Percentiles rank a stretch among this genome's conserved stretches.
phyloP scores from a whole-genome alignment of 2,113 vertebrate species.

The cat (Felis catus) region DNA sequence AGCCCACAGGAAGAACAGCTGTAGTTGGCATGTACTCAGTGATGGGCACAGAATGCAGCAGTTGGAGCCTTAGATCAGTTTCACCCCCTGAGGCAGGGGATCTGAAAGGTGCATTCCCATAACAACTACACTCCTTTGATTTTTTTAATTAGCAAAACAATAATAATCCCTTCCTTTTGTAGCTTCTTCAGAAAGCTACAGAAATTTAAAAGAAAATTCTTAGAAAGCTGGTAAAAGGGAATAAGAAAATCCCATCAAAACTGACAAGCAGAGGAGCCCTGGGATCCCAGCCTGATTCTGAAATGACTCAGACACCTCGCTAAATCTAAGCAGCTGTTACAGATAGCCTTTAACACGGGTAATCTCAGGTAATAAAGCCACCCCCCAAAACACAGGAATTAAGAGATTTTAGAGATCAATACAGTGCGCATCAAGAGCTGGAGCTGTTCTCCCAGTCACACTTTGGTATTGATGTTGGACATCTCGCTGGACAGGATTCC shows the following conservation, averaged over 20 bases:
- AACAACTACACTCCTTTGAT: neutral
- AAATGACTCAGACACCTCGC: neutral
- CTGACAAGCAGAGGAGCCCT: neutral
- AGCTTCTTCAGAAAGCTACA: slow-evolving; percentile 21
- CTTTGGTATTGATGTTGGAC: neutral
- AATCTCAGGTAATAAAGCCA: slow-evolving; percentile 40
- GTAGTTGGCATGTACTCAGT: too few relatives aligned
- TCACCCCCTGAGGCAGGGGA: neutral
- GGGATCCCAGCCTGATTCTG: neutral
- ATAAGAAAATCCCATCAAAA: slow-evolving; percentile 37
- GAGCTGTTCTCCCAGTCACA: neutral
- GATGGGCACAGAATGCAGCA: too few relatives aligned
- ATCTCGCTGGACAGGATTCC: neutral
- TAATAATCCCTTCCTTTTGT: neutral
- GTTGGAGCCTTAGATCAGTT: neutral
- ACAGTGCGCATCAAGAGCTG: neutral
- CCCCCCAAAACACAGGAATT: slow-evolving; percentile 2
- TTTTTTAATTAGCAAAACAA: neutral
- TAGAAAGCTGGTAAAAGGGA: neutral
- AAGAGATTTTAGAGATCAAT: slow-evolving; percentile 58
- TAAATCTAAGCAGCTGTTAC: neutral
- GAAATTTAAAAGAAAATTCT: neutral
- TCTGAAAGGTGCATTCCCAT: neutral
- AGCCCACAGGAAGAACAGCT: neutral
- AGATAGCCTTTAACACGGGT: slow-evolving; percentile 26